Evolutionary conservation across 2,797 vertebrate species (phyloP), one percentile per base, ranked within the genome.

Genomic region (Nyctibius grandis): DNA sequence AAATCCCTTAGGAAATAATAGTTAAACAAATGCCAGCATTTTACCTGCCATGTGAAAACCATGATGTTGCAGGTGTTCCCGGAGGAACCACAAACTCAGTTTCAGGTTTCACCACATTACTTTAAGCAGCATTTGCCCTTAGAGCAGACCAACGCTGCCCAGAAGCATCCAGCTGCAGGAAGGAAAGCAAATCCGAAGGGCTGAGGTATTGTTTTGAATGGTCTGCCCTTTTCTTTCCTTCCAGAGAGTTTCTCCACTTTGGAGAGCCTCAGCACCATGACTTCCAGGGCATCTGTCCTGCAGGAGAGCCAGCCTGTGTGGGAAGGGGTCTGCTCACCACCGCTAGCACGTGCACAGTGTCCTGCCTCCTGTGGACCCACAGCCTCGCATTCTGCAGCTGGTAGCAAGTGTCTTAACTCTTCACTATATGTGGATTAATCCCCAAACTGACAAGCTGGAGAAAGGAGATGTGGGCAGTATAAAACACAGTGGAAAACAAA

Each of bases 331-430:
- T 75, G 31, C 38, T 81, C 54, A 22, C 9, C 54, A 34, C 47
- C 2, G 2, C 47, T 4, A 22, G 40, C 25, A 6, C 10, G 1
- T 7, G 6, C n/a, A 10, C 69, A 23, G 38, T 18, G n/a, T 34
- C 40, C 51, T 44, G 33, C 18, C 83, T 51, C 45, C 83, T 51
- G 63, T 11, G 38, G 45, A 59, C 31, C 31, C 21, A 5, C 31
- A 31, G 22, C 18, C 15, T 53, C 7, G n/a, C 2, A 1, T 23
- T 15, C 54, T 11, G 63, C 6, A 22, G 22, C 38, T 18, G 38
- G 29, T 7, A 14, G n/a, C 19, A 38, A 36, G 28, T 33, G 17
- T 26, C 44, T 26, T n/a, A 42, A 36, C 31, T 64, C 59, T 56
- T 72, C 56, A 26, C 36, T 16, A 3, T 11, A 23, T 5, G n/a